Conservation (phyloP, 2,888 invertebrate species). For the Heliconius charithonia region DNA sequence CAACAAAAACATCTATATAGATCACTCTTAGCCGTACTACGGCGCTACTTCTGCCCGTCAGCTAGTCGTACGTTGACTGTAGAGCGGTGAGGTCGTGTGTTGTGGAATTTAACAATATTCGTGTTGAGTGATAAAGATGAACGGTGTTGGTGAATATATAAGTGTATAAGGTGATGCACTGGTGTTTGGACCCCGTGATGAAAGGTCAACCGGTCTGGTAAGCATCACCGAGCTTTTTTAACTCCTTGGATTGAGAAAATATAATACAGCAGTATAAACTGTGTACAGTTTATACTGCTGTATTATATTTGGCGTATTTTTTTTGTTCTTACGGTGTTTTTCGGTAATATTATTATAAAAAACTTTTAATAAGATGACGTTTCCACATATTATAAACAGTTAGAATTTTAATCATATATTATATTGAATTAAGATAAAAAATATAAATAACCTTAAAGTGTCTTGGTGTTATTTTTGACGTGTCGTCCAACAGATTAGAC, state of each 20-base stretch:
- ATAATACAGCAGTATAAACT: not conserved
- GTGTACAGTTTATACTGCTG: too few species aligned
- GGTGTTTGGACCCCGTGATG: constrained; percentile 70
- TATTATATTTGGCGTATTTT: not conserved
- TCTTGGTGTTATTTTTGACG: not conserved
- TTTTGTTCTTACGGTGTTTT: not conserved
- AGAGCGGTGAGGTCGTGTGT: constrained; percentile 53
- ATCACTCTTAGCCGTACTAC: constrained; percentile 38
- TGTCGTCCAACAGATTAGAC: not conserved
- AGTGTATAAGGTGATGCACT: constrained; percentile 73
- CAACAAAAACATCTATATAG: not conserved
- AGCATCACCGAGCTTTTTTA: constrained; percentile 61
- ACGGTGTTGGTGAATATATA: constrained; percentile 74
- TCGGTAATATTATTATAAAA: not conserved
- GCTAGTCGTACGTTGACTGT: constrained; percentile 66
- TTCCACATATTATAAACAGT: not conserved
- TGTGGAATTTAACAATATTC: constrained; percentile 54
- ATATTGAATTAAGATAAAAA: not conserved
- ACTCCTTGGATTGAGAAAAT: constrained; percentile 15
- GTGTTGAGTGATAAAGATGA: constrained; percentile 77
- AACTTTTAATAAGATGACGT: not conserved
- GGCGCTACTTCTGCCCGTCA: constrained; percentile 42
- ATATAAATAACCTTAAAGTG: not conserved
- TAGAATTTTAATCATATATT: not conserved
- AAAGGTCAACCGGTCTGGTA: constrained; percentile 83